phyloP scores from a whole-genome alignment of 2,113 vertebrate genomes.

The Melanocharis versteri region DNA sequence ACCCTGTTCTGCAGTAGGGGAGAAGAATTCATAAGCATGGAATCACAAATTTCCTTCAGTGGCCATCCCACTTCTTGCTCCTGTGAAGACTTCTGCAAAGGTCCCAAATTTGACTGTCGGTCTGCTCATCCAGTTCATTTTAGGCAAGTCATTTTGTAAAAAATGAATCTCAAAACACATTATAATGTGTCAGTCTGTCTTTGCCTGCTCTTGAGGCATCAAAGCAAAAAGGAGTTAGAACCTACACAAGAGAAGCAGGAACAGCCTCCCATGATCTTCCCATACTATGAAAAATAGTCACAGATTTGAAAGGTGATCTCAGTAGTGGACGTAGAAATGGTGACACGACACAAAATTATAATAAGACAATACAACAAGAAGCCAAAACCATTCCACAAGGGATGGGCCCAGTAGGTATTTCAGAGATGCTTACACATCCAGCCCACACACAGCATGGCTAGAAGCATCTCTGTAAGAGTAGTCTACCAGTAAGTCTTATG shows the following conservation, averaged over 20 bases:
- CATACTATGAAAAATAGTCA: neutral
- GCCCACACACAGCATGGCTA: neutral
- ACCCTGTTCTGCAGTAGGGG: neutral
- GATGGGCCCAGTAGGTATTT: neutral
- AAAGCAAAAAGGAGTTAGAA: neutral
- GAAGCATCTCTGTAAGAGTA: neutral
- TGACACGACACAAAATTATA: neutral
- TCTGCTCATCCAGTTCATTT: neutral
- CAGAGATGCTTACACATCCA: neutral
- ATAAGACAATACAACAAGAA: neutral
- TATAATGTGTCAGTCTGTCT: neutral
- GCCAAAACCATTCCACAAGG: neutral
- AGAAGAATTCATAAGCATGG: neutral
- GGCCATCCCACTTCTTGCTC: neutral
- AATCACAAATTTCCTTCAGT: neutral
- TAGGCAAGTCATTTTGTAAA: neutral
- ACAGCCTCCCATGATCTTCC: neutral
- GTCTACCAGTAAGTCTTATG: neutral
- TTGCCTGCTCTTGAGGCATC: neutral
- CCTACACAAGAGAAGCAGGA: neutral
- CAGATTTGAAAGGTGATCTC: neutral
- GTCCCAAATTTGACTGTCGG: neutral
- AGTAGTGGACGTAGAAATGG: fast-evolving
- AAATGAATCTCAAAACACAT: neutral
- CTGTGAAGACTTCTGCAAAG: neutral